Percentiles rank a stretch among this genome's conserved stretches.
Evolutionary conservation across 2,888 invertebrate genomes (phyloP).

Genomic region (Crossocerus cetratus): DNA sequence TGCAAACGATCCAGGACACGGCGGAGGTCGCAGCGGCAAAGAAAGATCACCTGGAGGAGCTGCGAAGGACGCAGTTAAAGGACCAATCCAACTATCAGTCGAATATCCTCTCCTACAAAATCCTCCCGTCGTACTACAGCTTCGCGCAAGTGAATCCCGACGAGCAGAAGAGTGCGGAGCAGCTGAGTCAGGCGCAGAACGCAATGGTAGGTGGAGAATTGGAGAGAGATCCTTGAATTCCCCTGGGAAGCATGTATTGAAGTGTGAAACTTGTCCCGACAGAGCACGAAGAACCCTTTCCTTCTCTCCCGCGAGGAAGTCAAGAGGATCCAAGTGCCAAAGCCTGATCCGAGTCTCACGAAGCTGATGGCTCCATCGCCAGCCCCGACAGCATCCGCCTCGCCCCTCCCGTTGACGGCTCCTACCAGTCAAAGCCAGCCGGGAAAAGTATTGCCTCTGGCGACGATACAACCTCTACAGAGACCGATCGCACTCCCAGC

Average conservation of each 20-base stretch:
- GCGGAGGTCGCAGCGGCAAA: slow-evolving; percentile 78
- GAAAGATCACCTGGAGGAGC: slow-evolving; percentile 72
- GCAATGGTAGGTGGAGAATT: not conserved
- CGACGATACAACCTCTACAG: slow-evolving; percentile 16
- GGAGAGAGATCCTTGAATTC: not conserved
- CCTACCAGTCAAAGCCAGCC: not conserved
- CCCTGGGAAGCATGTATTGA: not conserved
- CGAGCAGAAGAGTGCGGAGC: not conserved
- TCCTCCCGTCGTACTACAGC: slow-evolving; percentile 47
- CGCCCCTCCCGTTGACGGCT: slow-evolving; percentile 3
- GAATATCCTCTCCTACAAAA: slow-evolving; percentile 52
- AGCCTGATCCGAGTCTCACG: slow-evolving; percentile 55
- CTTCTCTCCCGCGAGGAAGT: slow-evolving; percentile 61
- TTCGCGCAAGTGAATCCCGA: slow-evolving; percentile 43
- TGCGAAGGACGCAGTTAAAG: slow-evolving; percentile 39
- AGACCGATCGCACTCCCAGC: slow-evolving; percentile 36
- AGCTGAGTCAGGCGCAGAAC: not conserved
- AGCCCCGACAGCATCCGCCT: not conserved
- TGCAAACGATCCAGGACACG: slow-evolving; percentile 75
- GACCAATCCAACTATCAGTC: slow-evolving; percentile 44
- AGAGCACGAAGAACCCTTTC: slow-evolving; percentile 60
- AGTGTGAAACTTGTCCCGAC: slow-evolving; percentile 9
- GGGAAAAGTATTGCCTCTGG: slow-evolving; percentile 22
- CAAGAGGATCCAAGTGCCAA: slow-evolving; percentile 60
- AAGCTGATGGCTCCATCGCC: slow-evolving; percentile 15